Evolutionary conservation across 1,140 invertebrate species (phyloP).

Genomic region (Eubasilissa regina): DNA sequence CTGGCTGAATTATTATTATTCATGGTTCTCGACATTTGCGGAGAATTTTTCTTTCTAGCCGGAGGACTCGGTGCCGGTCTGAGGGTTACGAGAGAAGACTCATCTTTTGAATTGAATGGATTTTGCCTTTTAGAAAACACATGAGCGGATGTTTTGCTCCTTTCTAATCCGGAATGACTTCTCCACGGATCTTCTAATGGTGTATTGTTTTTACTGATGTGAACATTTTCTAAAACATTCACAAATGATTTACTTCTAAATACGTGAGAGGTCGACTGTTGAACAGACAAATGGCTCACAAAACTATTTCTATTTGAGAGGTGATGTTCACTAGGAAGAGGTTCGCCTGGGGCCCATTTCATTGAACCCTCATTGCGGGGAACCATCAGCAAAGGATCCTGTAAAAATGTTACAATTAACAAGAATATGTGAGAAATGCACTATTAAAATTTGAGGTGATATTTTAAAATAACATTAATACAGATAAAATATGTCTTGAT

Average conservation of each 20-base stretch:
- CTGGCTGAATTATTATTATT: neutral
- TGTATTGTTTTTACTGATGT: constrained; percentile 29
- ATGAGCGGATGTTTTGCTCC: constrained; percentile 68
- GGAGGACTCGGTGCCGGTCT: constrained; percentile 69
- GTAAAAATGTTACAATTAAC: no score
- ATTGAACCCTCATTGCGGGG: constrained; percentile 76
- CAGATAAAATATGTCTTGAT: no score
- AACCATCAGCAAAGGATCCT: constrained; percentile 77
- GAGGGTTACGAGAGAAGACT: constrained; percentile 60
- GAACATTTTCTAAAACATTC: constrained; percentile 46
- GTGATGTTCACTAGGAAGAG: constrained; percentile 63
- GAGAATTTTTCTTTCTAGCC: constrained; percentile 67
- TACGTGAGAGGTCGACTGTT: constrained; percentile 38
- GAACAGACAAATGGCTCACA: constrained; percentile 43
- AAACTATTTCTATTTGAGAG: constrained; percentile 37
- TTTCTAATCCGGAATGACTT: constrained; percentile 64
- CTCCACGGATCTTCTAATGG: constrained; percentile 49
- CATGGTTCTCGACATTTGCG: constrained; percentile 59
- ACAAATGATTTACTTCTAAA: constrained; percentile 56
- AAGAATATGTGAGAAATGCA: no score
- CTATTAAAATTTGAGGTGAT: no score
- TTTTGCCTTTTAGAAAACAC: constrained; percentile 64
- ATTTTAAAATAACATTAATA: no score
- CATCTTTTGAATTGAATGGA: constrained; percentile 62
- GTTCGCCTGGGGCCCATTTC: constrained; percentile 67